phyloP scores from a whole-genome alignment of 30 jellyfish, hydroid and myxozoan species.

The Nemopilema nomurai region DNA sequence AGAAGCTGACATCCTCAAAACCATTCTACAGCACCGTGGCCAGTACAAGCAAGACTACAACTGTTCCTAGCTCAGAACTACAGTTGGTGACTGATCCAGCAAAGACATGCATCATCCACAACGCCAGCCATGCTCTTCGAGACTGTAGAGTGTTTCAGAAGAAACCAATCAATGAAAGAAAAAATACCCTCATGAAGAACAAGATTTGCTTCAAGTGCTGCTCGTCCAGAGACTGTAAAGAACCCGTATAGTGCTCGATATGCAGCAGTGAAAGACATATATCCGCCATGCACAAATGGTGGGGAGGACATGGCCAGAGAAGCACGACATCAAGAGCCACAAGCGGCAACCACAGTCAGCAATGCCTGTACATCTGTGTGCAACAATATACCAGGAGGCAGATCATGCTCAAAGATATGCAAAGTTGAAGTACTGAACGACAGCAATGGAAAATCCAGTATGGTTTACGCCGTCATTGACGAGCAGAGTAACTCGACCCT shows the following conservation, averaged over 20 bases:
- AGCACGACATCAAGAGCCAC: slow-evolving; percentile 1
- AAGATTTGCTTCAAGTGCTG: slow-evolving; percentile 40
- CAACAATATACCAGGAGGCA: slow-evolving; percentile 33
- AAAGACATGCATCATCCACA: slow-evolving; percentile 21
- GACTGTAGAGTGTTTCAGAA: slow-evolving; percentile 49
- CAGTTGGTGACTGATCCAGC: slow-evolving; percentile 22
- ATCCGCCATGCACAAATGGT: slow-evolving; percentile 35
- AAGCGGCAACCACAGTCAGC: slow-evolving; percentile 23
- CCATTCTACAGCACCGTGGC: slow-evolving; percentile 2
- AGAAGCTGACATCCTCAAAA: slow-evolving; percentile 19
- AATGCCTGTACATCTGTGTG: slow-evolving; percentile 48
- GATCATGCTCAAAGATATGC: slow-evolving; percentile 53
- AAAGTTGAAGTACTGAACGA: slow-evolving; percentile 25
- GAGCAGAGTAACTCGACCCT: slow-evolving; percentile 43
- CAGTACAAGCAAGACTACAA: slow-evolving; percentile 26
- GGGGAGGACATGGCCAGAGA: slow-evolving; percentile 34
- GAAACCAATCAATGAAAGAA: slow-evolving; percentile 36
- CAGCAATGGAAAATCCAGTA: slow-evolving; percentile 14
- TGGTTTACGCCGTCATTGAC: slow-evolving; percentile 28
- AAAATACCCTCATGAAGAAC: slow-evolving; percentile 21
- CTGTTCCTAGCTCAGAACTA: neutral
- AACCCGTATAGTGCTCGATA: slow-evolving; percentile 9
- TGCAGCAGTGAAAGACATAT: slow-evolving; percentile 42
- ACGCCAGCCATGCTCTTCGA: slow-evolving; percentile 28
- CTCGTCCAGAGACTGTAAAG: slow-evolving; percentile 20